Percentiles rank a stretch among this genome's conserved stretches.
Evolutionary conservation across 2,113 vertebrate species (phyloP).

Genomic region (Catharus minimus): DNA sequence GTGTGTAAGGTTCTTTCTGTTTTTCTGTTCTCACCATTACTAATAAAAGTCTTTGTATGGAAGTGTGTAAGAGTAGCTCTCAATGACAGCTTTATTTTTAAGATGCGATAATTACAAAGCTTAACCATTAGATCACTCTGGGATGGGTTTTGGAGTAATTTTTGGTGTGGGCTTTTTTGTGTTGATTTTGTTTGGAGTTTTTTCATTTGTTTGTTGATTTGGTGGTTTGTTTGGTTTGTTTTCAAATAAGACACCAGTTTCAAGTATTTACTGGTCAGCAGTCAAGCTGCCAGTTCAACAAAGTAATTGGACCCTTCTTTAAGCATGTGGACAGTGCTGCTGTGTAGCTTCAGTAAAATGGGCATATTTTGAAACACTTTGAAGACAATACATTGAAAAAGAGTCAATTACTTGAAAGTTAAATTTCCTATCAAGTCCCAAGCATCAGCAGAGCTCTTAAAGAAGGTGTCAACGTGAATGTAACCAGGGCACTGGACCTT

Average conservation of each 20-base stretch:
- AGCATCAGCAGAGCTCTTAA: neutral
- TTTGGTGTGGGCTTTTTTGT: neutral
- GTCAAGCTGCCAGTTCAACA: neutral
- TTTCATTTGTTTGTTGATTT: neutral
- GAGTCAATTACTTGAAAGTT: neutral
- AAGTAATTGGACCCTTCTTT: neutral
- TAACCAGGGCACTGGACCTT: neutral
- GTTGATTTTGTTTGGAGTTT: neutral
- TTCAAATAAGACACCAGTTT: neutral
- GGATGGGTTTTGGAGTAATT: neutral
- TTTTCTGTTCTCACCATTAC: neutral
- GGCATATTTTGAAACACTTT: neutral
- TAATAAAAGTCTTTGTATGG: neutral
- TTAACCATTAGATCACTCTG: neutral
- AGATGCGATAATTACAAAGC: neutral
- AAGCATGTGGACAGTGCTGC: neutral
- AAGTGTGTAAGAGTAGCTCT: neutral
- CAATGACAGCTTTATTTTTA: neutral
- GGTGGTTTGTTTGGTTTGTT: neutral
- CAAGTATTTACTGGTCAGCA: neutral
- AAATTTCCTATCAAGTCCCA: neutral
- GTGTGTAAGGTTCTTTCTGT: neutral
- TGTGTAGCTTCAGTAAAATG: neutral
- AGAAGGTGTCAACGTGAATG: neutral
- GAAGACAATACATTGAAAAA: neutral